Evolutionary conservation across 2,797 vertebrate species (phyloP), one percentile per base, ranked within the genome.

Genomic region (Uromys caudimaculatus): DNA sequence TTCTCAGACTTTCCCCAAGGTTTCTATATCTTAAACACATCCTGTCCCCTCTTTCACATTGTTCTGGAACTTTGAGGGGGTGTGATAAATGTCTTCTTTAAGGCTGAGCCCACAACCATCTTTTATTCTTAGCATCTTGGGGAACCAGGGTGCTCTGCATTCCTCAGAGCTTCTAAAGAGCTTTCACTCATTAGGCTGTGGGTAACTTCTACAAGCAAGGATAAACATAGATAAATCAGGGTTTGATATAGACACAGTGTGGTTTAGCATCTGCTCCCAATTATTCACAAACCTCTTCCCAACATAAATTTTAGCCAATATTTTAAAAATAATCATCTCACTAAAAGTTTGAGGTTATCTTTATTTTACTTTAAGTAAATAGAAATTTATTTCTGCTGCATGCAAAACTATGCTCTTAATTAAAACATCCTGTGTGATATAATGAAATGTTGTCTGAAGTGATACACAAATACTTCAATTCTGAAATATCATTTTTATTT

Each of bases 221-320:
- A 52, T 52, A 35, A 52, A 47, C 62, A 27, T 8, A n/a, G 21
- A 64, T 86, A 67, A 86, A 86, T 86, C 32, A 89, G 91, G 58
- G 76, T 97, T 97, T 95, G 96, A 97, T 97, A 64, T 90, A 92
- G 93, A 96, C 94, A 60, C 81, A 95, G 52, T 93, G 79, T 93
- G 91, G 95, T 92, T 95, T 4, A 6, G 78, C 79, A 93, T 97
- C 95, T 81, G 38, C 86, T 97, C 60, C 82, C 83, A 94, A 97
- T 95, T 83, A 96, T 83, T 97, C 94, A 96, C 85, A 95, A 95
- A 89, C 86, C 82, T 79, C 92, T 97, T 97, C 78, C 95, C 62
- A 91, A 97, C 50, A 92, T 75, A 96, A 95, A 96, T 79, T 84
- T 52, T 54, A 73, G 56, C 23, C 64, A 71, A 71, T 29, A 71